Percentiles rank a stretch among this genome's conserved stretches.
Conservation (phyloP, 2,888 invertebrate species). For the Drosophila nr. fundita region DNA sequence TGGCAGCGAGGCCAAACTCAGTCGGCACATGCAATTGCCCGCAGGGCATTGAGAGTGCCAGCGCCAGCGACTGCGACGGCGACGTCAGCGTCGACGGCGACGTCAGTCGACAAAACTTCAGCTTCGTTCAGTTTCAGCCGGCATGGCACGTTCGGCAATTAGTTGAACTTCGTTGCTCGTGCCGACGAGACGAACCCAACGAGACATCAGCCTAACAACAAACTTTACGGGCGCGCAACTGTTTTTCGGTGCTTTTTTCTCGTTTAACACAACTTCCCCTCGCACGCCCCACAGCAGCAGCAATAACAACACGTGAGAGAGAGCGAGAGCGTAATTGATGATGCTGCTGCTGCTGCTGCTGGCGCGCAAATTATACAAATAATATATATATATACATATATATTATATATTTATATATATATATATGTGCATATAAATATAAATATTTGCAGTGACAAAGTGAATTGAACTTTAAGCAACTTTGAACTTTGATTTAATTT, state of each 20-base stretch:
- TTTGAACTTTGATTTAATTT: slow-evolving; percentile 61
- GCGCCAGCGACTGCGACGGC: slow-evolving; percentile 22
- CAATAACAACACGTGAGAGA: slow-evolving; percentile 35
- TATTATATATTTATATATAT: slow-evolving; percentile 7
- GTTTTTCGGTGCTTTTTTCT: slow-evolving; percentile 36
- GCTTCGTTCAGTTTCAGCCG: slow-evolving; percentile 42
- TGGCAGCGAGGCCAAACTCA: slow-evolving; percentile 22
- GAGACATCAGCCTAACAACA: slow-evolving; percentile 50
- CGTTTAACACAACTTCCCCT: slow-evolving; percentile 20
- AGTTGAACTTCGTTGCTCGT: slow-evolving; percentile 79
- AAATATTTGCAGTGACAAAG: slow-evolving; percentile 30
- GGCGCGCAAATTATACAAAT: slow-evolving; percentile 24
- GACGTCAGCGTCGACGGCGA: slow-evolving; percentile 30
- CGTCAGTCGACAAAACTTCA: slow-evolving; percentile 49
- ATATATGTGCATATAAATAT: slow-evolving; percentile 5
- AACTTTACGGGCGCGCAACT: slow-evolving; percentile 42
- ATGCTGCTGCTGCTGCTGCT: slow-evolving; percentile 16
- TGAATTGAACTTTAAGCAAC: slow-evolving; percentile 59
- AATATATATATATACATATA: slow-evolving; percentile 12
- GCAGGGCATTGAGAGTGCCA: slow-evolving; percentile 40
- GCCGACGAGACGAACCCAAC: slow-evolving; percentile 70
- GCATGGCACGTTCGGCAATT: slow-evolving; percentile 68
- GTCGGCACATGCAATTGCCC: slow-evolving; percentile 60
- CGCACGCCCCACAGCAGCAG: slow-evolving; percentile 4
- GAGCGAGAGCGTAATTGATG: slow-evolving; percentile 27